Percentiles rank a stretch among this genome's conserved stretches.
Evolutionary conservation across 1,140 invertebrate species (phyloP).

Genomic region (Pseudomyrmex sp.): DNA sequence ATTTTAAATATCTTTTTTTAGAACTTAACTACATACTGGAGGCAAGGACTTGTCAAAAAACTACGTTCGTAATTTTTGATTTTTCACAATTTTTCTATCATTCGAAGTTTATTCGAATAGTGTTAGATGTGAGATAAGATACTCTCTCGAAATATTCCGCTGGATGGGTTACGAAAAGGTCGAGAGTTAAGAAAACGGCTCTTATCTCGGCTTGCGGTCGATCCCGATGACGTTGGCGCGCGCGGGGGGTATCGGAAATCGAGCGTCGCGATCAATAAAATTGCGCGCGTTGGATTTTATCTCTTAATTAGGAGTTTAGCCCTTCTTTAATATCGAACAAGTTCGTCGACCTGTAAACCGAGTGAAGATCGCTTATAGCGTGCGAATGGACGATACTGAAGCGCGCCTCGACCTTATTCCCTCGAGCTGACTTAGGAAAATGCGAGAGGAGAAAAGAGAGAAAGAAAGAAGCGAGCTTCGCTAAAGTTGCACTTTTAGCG

Average conservation of each 20-base stretch:
- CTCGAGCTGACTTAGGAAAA: constrained; percentile 43
- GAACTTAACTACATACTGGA: too few species aligned
- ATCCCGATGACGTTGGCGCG: neutral
- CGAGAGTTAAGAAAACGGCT: neutral
- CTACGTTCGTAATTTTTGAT: too few species aligned
- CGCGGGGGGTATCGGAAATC: neutral
- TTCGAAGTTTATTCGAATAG: too few species aligned
- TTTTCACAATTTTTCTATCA: too few species aligned
- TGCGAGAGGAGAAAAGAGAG: neutral
- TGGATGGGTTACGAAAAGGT: neutral
- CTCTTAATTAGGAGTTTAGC: constrained; percentile 64
- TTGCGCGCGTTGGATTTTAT: constrained; percentile 42
- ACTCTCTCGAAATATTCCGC: too few species aligned
- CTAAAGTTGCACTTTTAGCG: constrained; percentile 39
- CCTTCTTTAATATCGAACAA: constrained; percentile 59
- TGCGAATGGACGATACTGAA: constrained; percentile 35
- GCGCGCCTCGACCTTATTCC: constrained; percentile 31
- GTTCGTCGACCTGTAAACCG: constrained; percentile 49
- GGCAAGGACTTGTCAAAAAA: too few species aligned
- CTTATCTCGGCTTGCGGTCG: neutral
- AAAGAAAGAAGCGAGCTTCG: neutral
- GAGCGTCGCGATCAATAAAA: constrained; percentile 22
- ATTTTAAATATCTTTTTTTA: neutral
- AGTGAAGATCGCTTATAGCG: neutral
- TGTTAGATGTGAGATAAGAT: too few species aligned